Percentiles rank a stretch among this genome's conserved stretches.
These are phyloP conservation scores for Peromyscus attwateri DNA, from an alignment of 2,797 vertebrate genomes.

Conservation along the genomic window DNA sequence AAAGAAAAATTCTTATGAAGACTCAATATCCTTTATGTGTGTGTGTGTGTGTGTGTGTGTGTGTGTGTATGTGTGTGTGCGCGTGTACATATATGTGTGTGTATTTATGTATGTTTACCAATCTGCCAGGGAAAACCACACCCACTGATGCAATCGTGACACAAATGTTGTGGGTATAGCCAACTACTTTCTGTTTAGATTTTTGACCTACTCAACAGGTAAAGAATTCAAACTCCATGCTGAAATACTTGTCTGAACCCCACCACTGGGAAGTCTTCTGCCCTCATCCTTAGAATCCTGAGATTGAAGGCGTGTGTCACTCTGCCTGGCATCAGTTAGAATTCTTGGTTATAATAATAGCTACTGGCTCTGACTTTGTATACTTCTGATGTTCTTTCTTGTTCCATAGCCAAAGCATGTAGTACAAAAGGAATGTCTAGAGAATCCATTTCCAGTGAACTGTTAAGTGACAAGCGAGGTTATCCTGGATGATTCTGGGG, in stretches of 20 bases:
- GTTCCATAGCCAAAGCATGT: neutral
- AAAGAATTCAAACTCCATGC: neutral
- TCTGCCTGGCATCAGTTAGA: neutral
- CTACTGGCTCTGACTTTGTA: neutral
- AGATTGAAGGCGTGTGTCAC: neutral
- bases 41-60: neutral
- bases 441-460: neutral
- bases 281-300: neutral
- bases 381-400: neutral
- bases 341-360: slow-evolving; percentile 32
- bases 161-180: neutral
- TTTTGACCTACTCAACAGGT: neutral
- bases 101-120: neutral
- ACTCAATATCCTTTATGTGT: neutral
- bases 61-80: neutral
- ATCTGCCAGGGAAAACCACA: neutral
- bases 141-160: neutral
- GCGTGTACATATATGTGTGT: accelerated
- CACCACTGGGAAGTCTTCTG: neutral
- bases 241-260: neutral
- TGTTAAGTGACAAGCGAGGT: neutral
- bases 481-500: neutral
- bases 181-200: neutral
- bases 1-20: neutral
- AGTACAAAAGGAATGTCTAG: slow-evolving; percentile 3